Percentiles rank a stretch among this genome's conserved stretches.
Conservation (phyloP, 2,113 vertebrate genomes). For the Odocoileus virginianus region DNA sequence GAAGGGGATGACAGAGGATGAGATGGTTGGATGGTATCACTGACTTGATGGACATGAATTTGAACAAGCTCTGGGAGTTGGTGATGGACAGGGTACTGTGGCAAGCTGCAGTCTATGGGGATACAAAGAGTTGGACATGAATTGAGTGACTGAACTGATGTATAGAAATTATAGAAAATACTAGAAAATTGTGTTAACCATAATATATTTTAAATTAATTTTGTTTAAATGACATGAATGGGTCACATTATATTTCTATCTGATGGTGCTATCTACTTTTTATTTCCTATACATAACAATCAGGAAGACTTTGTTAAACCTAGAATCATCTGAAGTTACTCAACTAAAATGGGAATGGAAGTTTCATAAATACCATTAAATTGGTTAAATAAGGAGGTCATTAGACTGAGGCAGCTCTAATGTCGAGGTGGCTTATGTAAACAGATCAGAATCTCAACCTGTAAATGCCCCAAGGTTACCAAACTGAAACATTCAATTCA, state of each 20-base stretch:
- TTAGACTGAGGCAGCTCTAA: not conserved
- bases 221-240: not conserved
- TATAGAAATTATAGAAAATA: not conserved
- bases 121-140: not conserved
- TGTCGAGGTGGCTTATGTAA: not conserved
- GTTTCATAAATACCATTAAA: not conserved
- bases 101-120: not conserved
- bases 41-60: not conserved
- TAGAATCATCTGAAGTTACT: not conserved
- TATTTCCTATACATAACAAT: not conserved
- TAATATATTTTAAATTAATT: not conserved
- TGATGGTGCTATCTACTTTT: not conserved
- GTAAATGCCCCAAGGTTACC: not conserved
- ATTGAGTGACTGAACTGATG: not conserved
- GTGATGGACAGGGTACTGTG: not conserved
- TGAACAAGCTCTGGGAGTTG: not conserved
- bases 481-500: not conserved
- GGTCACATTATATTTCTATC: not conserved
- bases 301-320: not conserved
- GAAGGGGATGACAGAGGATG: not conserved
- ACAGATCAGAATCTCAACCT: not conserved
- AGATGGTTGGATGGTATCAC: not conserved
- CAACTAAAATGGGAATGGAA: not conserved
- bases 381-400: not conserved
- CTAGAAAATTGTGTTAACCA: not conserved